These are phyloP conservation scores for Lysandra coridon DNA, from an alignment of 2,888 invertebrate genomes.

Conservation along the genomic window DNA sequence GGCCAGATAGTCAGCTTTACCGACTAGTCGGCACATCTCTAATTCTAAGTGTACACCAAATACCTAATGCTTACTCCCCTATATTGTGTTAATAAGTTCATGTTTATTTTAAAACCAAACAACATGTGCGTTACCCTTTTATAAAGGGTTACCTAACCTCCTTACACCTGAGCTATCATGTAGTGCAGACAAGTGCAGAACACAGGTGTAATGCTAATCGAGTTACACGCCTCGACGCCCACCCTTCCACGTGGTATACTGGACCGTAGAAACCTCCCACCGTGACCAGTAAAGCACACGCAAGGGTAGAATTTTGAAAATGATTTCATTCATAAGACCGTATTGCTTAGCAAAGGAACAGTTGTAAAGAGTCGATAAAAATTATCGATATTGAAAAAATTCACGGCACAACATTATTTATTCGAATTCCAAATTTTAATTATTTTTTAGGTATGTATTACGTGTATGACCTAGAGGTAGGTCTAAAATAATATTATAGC, in stretches of 20 bases:
- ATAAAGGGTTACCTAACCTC: not conserved
- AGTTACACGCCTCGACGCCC: constrained; percentile 42
- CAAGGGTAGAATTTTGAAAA: not conserved
- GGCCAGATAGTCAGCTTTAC: too few relatives aligned
- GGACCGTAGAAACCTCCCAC: constrained; percentile 44
- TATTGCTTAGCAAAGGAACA: not conserved
- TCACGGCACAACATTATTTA: not conserved
- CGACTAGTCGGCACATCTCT: too few relatives aligned
- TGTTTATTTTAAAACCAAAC: not conserved
- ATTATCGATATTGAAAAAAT: not conserved
- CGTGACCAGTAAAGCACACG: constrained; percentile 33
- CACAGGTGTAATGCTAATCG: constrained; percentile 25
- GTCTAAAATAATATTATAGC: too few relatives aligned
- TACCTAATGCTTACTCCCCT: not conserved
- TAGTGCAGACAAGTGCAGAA: constrained; percentile 28
- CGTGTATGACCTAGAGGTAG: too few relatives aligned
- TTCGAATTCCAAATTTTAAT: not conserved
- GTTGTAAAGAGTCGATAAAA: not conserved
- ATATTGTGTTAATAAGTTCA: not conserved
- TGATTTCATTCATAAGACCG: not conserved
- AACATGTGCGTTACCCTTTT: not conserved
- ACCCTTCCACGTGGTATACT: constrained; percentile 50
- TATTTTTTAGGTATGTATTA: not conserved
- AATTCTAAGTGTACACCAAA: not conserved
- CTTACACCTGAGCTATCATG: not conserved